phyloP scores from a whole-genome alignment of 2,888 invertebrate species.

The Oscheius onirici region DNA sequence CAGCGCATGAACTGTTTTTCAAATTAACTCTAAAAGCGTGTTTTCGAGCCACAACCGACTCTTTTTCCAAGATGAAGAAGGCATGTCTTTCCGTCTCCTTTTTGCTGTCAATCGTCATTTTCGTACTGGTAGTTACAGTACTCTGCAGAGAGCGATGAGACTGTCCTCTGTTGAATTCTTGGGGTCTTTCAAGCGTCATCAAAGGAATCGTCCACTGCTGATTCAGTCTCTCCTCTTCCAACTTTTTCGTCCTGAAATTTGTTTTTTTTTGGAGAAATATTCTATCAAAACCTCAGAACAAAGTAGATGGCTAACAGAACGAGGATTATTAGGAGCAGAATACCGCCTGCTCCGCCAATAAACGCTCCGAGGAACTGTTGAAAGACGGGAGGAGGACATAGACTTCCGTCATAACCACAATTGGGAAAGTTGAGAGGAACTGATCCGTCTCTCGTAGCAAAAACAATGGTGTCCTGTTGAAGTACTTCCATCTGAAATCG shows the following conservation, averaged over 20 bases:
- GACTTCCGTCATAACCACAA: slow-evolving; percentile 30
- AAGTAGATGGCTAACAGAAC: slow-evolving; percentile 10
- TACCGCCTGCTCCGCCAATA: slow-evolving; percentile 33
- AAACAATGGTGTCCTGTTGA: slow-evolving; percentile 8
- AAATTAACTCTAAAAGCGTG: slow-evolving; percentile 19
- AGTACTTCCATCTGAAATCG: slow-evolving; percentile 9
- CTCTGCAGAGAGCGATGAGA: slow-evolving; percentile 33
- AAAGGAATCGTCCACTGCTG: slow-evolving; percentile 33
- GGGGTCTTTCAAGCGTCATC: slow-evolving; percentile 37
- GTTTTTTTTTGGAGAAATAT: neutral
- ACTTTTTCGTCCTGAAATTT: neutral
- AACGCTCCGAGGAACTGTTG: slow-evolving; percentile 48
- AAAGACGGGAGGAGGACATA: slow-evolving; percentile 48
- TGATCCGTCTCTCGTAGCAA: slow-evolving; percentile 14
- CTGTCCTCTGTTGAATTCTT: neutral
- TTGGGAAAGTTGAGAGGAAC: slow-evolving; percentile 26
- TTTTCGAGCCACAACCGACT: slow-evolving; percentile 42
- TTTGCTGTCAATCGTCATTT: slow-evolving; percentile 37
- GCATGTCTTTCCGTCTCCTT: slow-evolving; percentile 43
- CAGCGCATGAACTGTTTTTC: slow-evolving; percentile 14
- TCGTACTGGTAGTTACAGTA: slow-evolving; percentile 37
- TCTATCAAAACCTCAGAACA: neutral
- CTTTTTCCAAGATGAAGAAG: slow-evolving; percentile 36
- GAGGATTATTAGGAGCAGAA: neutral
- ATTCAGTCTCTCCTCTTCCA: slow-evolving; percentile 36